These are phyloP conservation scores for Scaptomyza montana DNA, from an alignment of 1,140 invertebrate species.

Conservation along the genomic window DNA sequence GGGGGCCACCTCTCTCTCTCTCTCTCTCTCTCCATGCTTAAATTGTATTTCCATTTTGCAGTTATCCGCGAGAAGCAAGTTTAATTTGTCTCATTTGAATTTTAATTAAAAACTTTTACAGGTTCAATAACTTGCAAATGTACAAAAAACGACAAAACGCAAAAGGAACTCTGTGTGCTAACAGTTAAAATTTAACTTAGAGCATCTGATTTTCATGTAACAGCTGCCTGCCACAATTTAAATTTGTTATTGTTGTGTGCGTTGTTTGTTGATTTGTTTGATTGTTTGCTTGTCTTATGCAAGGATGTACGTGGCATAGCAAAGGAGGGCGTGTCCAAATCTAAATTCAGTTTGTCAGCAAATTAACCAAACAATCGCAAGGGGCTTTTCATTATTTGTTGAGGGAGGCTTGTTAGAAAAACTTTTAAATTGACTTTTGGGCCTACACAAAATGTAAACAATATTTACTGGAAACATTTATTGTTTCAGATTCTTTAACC, in stretches of 20 bases:
- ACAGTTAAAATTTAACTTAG: slow-evolving; percentile 41
- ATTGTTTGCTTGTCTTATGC: slow-evolving; percentile 1
- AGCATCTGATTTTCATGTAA: slow-evolving; percentile 64
- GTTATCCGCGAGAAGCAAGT: slow-evolving; percentile 38
- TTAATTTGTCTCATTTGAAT: slow-evolving; percentile 77
- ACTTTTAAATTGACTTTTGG: slow-evolving; percentile 11
- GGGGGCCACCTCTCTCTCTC: slow-evolving; percentile 1
- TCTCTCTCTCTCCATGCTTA: not conserved
- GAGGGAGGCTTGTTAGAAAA: not conserved
- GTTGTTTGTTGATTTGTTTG: slow-evolving; percentile 8
- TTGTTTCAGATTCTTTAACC: too few relatives aligned
- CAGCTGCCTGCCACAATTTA: slow-evolving; percentile 59
- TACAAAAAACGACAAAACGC: not conserved
- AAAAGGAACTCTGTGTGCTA: slow-evolving; percentile 8
- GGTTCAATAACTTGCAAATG: slow-evolving; percentile 73
- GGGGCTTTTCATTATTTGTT: not conserved
- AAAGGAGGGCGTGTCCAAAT: slow-evolving; percentile 4
- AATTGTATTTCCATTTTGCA: slow-evolving; percentile 22
- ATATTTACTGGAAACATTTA: not conserved
- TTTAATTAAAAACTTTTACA: slow-evolving; percentile 80
- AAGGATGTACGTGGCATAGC: not conserved
- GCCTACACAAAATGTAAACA: not conserved
- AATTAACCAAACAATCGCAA: slow-evolving; percentile 8
- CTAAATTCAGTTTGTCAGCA: slow-evolving; percentile 22
- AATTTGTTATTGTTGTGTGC: slow-evolving; percentile 21